Percentiles rank a stretch among this genome's conserved stretches.
Evolutionary conservation across 1,140 invertebrate genomes (phyloP).

Genomic region (Danaus melanippus): DNA sequence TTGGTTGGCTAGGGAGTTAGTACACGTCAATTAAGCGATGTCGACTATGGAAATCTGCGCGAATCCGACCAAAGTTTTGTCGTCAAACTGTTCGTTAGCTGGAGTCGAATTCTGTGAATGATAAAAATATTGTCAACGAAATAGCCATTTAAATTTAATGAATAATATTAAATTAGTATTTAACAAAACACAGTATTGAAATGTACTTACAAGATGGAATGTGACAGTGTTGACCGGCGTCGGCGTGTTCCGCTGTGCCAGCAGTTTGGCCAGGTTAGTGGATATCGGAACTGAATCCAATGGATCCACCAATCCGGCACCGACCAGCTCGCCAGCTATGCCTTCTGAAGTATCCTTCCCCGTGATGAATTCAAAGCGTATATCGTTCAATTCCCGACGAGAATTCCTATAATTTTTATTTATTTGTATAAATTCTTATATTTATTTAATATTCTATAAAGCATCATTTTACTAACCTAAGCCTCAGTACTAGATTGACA

Average conservation of each 20-base stretch:
- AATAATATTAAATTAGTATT: no score
- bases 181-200: constrained; percentile 6
- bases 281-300: constrained; percentile 93
- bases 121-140: constrained; percentile 6
- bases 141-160: no score
- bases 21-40: constrained; percentile 6
- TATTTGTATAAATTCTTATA: not conserved
- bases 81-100: constrained; percentile 90
- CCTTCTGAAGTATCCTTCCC: constrained; percentile 95
- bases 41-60: constrained; percentile 91
- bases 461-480: constrained; percentile 32
- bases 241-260: constrained; percentile 79
- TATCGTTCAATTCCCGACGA: constrained; percentile 95
- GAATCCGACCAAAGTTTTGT: constrained; percentile 94
- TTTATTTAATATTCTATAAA: no score
- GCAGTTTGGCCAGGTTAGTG: constrained; percentile 92
- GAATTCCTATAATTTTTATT: constrained; percentile 76
- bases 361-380: constrained; percentile 95
- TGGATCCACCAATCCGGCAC: constrained; percentile 93
- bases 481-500: constrained; percentile 48
- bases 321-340: constrained; percentile 94
- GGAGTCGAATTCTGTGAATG: constrained; percentile 80
- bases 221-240: constrained; percentile 80
- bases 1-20: no score
- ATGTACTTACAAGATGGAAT: constrained; percentile 87